A percentile compares a stretch with the other conserved stretches of the same genome.
Evolutionary conservation across 2,888 invertebrate species (phyloP).

Genomic region (Euphydryas editha): DNA sequence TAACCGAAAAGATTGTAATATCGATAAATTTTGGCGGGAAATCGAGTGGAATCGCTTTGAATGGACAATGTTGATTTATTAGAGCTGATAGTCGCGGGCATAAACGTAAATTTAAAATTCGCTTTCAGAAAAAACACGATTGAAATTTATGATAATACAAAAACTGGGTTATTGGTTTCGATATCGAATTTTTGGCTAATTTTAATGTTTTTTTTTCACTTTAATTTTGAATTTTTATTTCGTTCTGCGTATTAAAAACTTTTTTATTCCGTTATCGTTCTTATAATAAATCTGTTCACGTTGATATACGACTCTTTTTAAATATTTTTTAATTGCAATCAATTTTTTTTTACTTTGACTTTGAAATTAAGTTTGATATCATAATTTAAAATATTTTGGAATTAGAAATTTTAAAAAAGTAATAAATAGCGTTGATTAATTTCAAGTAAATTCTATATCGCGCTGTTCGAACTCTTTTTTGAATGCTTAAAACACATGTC

Average conservation of each 20-base stretch:
- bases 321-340: background rate
- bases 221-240: conserved; percentile 2
- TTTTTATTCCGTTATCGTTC: background rate
- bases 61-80: conserved; percentile 55
- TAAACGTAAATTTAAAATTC: conserved; percentile 50
- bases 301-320: background rate
- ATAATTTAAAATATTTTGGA: too few relatives aligned
- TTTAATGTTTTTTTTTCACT: conserved; percentile 8
- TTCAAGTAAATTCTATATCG: too few relatives aligned
- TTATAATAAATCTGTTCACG: conserved; percentile 3
- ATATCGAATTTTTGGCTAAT: conserved; percentile 16
- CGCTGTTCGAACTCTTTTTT: too few relatives aligned
- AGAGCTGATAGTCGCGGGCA: conserved; percentile 47
- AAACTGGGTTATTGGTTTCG: conserved; percentile 34
- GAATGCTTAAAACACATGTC: too few relatives aligned
- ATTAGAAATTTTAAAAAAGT: too few relatives aligned
- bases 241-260: conserved; percentile 1
- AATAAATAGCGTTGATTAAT: too few relatives aligned
- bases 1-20: conserved; percentile 51
- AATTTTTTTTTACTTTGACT: background rate
- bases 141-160: conserved; percentile 41
- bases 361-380: too few relatives aligned
- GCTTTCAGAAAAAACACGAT: conserved; percentile 43
- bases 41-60: conserved; percentile 54
- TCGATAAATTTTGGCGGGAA: conserved; percentile 51